These are phyloP conservation scores for Prionailurus bengalensis DNA, from an alignment of 2,113 vertebrate species.

Conservation along the genomic window DNA sequence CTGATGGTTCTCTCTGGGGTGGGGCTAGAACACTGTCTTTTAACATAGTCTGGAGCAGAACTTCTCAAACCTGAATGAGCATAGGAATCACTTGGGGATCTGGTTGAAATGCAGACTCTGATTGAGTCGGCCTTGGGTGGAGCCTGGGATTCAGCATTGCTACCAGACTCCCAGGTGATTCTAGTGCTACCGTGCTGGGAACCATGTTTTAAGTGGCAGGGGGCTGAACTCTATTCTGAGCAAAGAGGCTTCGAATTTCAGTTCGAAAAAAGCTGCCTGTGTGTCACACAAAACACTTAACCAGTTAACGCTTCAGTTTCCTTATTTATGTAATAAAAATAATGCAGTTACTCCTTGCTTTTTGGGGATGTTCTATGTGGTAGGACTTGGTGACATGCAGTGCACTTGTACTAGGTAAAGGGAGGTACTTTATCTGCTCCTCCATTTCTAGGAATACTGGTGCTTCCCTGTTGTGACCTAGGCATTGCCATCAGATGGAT, in stretches of 20 bases:
- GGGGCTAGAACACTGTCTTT: background rate
- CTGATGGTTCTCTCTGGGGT: background rate
- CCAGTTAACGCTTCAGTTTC: background rate
- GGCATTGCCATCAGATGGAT: background rate
- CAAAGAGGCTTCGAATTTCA: background rate
- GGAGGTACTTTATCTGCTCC: background rate
- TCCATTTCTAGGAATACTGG: background rate
- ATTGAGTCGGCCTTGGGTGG: background rate
- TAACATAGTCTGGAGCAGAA: background rate
- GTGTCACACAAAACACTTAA: background rate
- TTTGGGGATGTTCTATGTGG: background rate
- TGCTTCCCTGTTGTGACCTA: background rate
- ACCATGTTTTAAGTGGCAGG: background rate
- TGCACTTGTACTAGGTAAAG: background rate
- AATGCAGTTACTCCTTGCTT: background rate
- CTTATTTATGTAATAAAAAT: background rate
- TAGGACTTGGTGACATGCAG: background rate
- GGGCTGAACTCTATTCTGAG: background rate
- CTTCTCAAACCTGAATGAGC: background rate
- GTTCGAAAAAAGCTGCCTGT: background rate
- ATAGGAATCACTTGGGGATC: background rate
- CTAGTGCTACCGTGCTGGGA: background rate
- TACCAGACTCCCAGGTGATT: background rate
- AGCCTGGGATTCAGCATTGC: background rate
- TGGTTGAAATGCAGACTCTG: slow-evolving; percentile 2